A percentile compares a stretch with the other conserved stretches of the same genome.
Conservation (phyloP, 2,888 invertebrate species). For the Cordilura impudica region DNA sequence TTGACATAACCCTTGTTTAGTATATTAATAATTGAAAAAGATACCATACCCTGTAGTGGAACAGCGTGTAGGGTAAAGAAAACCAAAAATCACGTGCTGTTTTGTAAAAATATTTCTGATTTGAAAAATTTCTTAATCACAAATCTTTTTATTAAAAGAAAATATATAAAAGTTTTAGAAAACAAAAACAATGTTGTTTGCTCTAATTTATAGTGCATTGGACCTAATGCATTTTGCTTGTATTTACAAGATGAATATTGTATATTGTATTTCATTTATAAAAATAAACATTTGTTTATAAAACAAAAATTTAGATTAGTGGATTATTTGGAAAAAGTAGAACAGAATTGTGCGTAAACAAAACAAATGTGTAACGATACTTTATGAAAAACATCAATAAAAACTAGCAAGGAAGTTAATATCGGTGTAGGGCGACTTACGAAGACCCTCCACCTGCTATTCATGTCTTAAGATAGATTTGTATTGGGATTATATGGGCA, state of each 20-base stretch:
- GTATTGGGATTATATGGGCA: too few species aligned
- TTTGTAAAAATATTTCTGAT: neutral
- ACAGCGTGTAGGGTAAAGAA: neutral
- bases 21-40: too few species aligned
- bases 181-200: neutral
- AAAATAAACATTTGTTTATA: constrained; percentile 35
- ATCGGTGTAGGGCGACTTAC: too few species aligned
- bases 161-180: neutral
- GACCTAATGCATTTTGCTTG: constrained; percentile 5
- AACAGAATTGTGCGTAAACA: constrained; percentile 54
- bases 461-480: too few species aligned
- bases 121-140: constrained; percentile 10
- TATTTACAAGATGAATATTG: neutral
- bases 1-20: too few species aligned
- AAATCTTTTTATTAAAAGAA: constrained; percentile 9
- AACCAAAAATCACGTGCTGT: constrained; percentile 36
- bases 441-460: too few species aligned
- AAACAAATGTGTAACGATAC: too few species aligned
- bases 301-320: constrained; percentile 48
- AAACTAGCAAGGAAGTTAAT: too few species aligned
- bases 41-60: constrained; percentile 8
- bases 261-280: constrained; percentile 23
- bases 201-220: constrained; percentile 11
- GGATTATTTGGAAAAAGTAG: constrained; percentile 49
- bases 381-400: too few species aligned